A percentile compares a stretch with the other conserved stretches of the same genome.
Conservation (phyloP, 2,797 vertebrate species). For the Eulemur rubriventer region DNA sequence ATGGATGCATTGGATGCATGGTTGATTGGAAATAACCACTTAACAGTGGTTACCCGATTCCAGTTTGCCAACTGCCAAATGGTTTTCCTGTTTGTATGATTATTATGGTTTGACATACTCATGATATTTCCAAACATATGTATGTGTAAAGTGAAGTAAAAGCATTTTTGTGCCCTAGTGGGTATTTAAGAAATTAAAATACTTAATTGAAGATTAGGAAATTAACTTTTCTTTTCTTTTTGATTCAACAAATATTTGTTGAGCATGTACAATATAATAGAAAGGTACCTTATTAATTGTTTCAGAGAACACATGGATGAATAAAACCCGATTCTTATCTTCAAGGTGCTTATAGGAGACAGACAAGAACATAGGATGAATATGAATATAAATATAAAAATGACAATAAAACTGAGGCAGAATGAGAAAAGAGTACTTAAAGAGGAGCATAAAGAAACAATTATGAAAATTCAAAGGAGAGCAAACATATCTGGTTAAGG, state of each 20-base stretch:
- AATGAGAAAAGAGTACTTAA: neutral
- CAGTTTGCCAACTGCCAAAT: conserved; percentile 73
- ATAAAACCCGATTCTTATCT: neutral
- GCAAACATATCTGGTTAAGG: neutral
- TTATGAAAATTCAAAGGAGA: neutral
- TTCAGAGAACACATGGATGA: neutral
- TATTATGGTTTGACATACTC: conserved; percentile 29
- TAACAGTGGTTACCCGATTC: conserved; percentile 67
- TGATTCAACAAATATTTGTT: conserved; percentile 23
- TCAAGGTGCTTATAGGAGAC: neutral
- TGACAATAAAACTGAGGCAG: neutral
- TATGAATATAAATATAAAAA: neutral
- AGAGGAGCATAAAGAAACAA: neutral
- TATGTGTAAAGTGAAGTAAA: conserved; percentile 20
- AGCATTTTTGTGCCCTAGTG: neutral
- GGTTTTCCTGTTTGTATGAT: conserved; percentile 41
- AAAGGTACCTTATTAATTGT: neutral
- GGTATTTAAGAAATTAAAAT: conserved; percentile 39
- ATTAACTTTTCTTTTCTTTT: conserved; percentile 20
- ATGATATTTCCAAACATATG: conserved; percentile 5
- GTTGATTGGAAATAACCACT: conserved; percentile 80
- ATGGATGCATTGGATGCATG: conserved; percentile 69
- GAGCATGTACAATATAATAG: neutral
- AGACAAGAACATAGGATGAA: neutral
- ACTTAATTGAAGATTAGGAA: conserved; percentile 5